These are phyloP conservation scores for Papilio protenor DNA, from an alignment of 2,888 invertebrate species.

Conservation along the genomic window DNA sequence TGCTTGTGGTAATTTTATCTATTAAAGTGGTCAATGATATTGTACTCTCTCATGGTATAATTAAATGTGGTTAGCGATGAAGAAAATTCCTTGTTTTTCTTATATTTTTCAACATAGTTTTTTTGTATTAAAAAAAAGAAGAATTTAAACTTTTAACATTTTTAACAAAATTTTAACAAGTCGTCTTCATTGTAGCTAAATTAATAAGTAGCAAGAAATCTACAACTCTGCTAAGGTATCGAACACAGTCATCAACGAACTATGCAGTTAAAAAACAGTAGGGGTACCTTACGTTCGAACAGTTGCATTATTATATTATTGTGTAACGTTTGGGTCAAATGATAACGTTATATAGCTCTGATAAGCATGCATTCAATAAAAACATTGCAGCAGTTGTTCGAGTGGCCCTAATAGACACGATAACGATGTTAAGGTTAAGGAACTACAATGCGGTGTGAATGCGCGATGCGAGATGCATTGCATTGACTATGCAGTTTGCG, in stretches of 20 bases:
- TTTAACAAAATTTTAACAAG: too few species aligned
- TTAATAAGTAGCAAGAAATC: not conserved
- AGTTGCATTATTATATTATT: conserved; percentile 54
- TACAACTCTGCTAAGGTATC: not conserved
- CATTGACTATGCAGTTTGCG: conserved; percentile 62
- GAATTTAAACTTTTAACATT: too few species aligned
- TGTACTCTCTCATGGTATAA: not conserved
- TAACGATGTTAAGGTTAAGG: conserved; percentile 62
- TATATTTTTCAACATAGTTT: not conserved
- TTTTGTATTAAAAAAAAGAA: too few species aligned
- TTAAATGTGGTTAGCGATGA: conserved; percentile 1
- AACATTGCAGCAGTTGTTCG: conserved; percentile 58
- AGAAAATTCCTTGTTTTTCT: not conserved
- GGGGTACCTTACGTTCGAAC: conserved; percentile 34
- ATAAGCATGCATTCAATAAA: conserved; percentile 73
- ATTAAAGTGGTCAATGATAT: not conserved
- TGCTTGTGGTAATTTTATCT: conserved; percentile 8
- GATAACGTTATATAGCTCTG: conserved; percentile 67
- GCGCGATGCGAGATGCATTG: conserved; percentile 65
- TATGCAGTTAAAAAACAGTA: conserved; percentile 10
- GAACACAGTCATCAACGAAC: not conserved
- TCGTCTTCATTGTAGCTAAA: too few species aligned
- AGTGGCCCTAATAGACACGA: conserved; percentile 60
- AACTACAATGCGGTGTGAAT: conserved; percentile 57
- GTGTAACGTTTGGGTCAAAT: conserved; percentile 68